Conservation (phyloP, 2,113 vertebrate genomes). For the Phodopus roborovskii region DNA sequence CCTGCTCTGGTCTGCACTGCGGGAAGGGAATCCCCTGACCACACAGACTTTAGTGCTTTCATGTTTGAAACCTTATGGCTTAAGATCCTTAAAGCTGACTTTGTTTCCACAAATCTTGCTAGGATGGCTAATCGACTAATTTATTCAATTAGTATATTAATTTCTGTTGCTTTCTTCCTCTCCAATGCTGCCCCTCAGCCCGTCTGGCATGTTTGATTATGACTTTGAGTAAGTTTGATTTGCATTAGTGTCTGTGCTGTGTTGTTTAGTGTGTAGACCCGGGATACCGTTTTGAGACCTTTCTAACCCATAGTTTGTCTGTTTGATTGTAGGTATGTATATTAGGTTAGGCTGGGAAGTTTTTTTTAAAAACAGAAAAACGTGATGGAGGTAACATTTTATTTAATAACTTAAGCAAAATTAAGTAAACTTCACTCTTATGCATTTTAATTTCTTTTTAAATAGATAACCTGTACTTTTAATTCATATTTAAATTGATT, state of each 20-base stretch:
- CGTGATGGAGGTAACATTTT: constrained; percentile 90
- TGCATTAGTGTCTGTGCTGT: constrained; percentile 93
- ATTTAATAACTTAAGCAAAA: constrained; percentile 90
- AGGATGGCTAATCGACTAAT: constrained; percentile 90
- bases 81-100: constrained; percentile 76
- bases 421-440: constrained; percentile 86
- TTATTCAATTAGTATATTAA: constrained; percentile 93
- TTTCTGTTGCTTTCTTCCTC: constrained; percentile 97
- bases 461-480: constrained; percentile 83
- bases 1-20: constrained; percentile 30
- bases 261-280: constrained; percentile 87
- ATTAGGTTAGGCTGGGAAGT: constrained; percentile 92
- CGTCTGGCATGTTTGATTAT: constrained; percentile 99
- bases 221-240: constrained; percentile 99
- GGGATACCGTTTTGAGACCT: constrained; percentile 86
- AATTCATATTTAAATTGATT: constrained; percentile 82
- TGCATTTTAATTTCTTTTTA: constrained; percentile 84
- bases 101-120: constrained; percentile 83
- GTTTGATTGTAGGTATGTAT: constrained; percentile 92
- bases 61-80: constrained; percentile 67
- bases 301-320: constrained; percentile 90
- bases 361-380: constrained; percentile 91
- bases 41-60: constrained; percentile 63
- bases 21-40: constrained; percentile 75
- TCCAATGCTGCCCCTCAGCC: constrained; percentile 95